These are phyloP conservation scores for Ammodytes marinus DNA, from an alignment of 2,113 vertebrate genomes.

Conservation along the genomic window DNA sequence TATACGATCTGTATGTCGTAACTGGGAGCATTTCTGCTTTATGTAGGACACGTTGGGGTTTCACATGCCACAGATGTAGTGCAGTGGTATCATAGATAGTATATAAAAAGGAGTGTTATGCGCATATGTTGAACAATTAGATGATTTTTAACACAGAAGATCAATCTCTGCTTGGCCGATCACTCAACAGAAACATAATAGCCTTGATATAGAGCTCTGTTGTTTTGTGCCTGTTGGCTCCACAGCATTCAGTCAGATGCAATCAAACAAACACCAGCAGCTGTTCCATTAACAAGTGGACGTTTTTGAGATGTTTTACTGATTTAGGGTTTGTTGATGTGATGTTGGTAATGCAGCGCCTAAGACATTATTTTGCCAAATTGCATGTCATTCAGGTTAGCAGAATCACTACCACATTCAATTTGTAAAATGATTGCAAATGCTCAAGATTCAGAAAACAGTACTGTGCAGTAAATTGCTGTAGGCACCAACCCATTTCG, in stretches of 20 bases:
- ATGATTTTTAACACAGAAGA: constrained; percentile 7
- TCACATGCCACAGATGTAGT: neutral
- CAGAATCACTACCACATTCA: neutral
- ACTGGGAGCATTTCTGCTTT: neutral
- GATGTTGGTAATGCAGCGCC: neutral
- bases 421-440: neutral
- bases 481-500: no score
- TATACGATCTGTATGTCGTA: neutral
- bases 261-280: neutral
- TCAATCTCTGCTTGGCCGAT: constrained; percentile 27
- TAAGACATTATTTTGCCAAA: neutral
- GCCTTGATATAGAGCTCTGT: constrained; percentile 21
- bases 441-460: neutral
- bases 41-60: neutral
- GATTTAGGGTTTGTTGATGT: neutral
- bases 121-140: neutral
- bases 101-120: neutral
- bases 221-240: neutral
- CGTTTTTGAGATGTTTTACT: neutral
- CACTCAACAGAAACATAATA: constrained; percentile 35
- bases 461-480: no score
- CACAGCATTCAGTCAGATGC: neutral
- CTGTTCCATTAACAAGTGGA: neutral
- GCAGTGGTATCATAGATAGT: neutral
- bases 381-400: neutral